phyloP scores from a whole-genome alignment of 2,797 vertebrate genomes.

The Sebastes aleutianus region DNA sequence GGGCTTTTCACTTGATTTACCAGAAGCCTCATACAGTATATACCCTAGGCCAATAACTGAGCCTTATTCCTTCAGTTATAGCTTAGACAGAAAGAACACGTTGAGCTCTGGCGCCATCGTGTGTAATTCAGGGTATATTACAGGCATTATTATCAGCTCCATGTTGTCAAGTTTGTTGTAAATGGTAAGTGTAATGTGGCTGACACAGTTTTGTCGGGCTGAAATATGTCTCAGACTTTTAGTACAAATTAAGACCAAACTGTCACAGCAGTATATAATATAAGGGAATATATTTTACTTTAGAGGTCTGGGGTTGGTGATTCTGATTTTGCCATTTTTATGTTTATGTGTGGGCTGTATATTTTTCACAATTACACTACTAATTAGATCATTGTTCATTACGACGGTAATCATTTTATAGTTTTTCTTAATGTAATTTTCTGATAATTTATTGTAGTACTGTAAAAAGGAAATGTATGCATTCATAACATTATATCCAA shows the following conservation, averaged over 20 bases:
- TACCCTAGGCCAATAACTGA: not conserved
- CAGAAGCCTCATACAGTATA: not conserved
- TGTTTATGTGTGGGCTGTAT: not conserved
- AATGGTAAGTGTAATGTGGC: not conserved
- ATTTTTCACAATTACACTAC: not conserved
- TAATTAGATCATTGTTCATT: not conserved
- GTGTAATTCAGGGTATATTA: not conserved
- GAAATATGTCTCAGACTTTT: not conserved
- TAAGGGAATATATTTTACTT: not conserved
- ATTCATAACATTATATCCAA: no score
- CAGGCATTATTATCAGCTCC: not conserved
- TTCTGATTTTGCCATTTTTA: not conserved
- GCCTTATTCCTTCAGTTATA: not conserved
- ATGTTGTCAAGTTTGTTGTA: no score
- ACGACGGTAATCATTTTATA: not conserved
- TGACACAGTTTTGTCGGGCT: not conserved
- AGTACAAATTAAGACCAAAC: not conserved
- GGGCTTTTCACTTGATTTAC: not conserved
- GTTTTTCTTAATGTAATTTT: not conserved
- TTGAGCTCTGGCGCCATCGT: conserved; percentile 26
- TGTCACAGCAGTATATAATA: not conserved
- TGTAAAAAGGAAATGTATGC: not conserved
- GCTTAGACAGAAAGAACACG: rapidly evolving
- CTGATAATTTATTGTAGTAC: not conserved
- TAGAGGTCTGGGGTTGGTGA: not conserved